Conservation (phyloP, 2,888 invertebrate genomes). For the Malthinus flaveolus region DNA sequence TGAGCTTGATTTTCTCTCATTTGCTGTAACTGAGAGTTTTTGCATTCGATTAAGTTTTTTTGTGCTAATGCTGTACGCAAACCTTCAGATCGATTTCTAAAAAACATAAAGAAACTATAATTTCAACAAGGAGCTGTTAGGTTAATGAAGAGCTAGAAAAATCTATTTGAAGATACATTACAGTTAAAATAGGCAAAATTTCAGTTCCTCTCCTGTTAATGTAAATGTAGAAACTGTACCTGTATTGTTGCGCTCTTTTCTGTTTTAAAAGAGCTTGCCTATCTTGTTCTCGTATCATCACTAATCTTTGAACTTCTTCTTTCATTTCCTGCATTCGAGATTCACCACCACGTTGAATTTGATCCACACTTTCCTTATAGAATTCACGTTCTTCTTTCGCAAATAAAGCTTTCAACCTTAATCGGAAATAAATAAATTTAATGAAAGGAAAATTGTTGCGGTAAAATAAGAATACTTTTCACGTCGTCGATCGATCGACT, state of each 20-base stretch:
- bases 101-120: background rate
- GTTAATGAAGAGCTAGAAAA: too few relatives aligned
- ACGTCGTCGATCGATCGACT: slow-evolving; percentile 50
- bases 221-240: slow-evolving; percentile 35
- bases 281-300: slow-evolving; percentile 59
- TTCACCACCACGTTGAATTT: slow-evolving; percentile 58
- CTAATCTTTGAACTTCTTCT: slow-evolving; percentile 54
- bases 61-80: slow-evolving; percentile 55
- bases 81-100: slow-evolving; percentile 52
- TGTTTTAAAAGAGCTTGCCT: slow-evolving; percentile 56
- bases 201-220: background rate
- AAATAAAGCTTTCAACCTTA: slow-evolving; percentile 56
- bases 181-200: too few relatives aligned
- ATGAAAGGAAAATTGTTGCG: background rate
- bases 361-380: slow-evolving; percentile 59
- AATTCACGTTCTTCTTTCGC: slow-evolving; percentile 58
- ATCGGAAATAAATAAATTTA: slow-evolving; percentile 12
- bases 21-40: slow-evolving; percentile 62
- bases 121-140: too few relatives aligned
- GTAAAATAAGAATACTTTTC: slow-evolving; percentile 41
- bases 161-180: background rate
- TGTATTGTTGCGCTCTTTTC: slow-evolving; percentile 54
- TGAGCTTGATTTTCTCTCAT: slow-evolving; percentile 62
- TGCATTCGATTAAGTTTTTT: slow-evolving; percentile 57
- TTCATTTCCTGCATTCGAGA: slow-evolving; percentile 58